Evolutionary conservation across 2,888 invertebrate species (phyloP), one percentile per base, ranked within the genome.

Genomic region (Zeuzera pyrina): DNA sequence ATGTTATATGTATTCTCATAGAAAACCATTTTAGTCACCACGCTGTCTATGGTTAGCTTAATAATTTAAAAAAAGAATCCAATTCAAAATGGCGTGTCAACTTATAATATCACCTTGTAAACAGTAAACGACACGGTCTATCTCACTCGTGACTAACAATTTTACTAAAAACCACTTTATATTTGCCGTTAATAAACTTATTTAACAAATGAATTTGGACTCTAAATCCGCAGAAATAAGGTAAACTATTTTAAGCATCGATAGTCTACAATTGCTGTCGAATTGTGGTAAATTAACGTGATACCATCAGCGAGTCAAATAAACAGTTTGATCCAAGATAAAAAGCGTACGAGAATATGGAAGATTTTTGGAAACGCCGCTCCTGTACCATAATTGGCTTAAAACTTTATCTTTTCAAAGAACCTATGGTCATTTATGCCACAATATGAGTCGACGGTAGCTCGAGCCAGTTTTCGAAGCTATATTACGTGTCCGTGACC

Each of bases 351-450:
- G 49, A 52, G 50, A 39, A 61, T 19, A 64, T 67, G 63, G 63
- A 52, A 53, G 62, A 72, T 78, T 78, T 78, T 77, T 72, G 77
- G 76, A 77, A 77, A 73, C 63, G 52, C 74, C 71, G 73, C 72
- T 62, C 49, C 51, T 48, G 60, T 45, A 43, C 68, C 65, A 66
- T 78, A 79, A 79, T 77, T 78, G 79, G 76, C 49, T 52, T 43
- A 59, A 65, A 63, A 62, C 49, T 69, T 78, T 74, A 79, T 76
- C 71, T 74, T 52, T 81, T 78, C 79, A 65, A 54, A 62, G 79
- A 79, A 81, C 47, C 64, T 64, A 65, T 70, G 72, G 72, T 65
- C 72, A 66, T 74, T 78, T 71, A 55, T 58, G 63, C 59, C 52
- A 51, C 52, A 47, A 53, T 59, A 60, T 57, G 38, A 59, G 58